These are phyloP conservation scores for Amiota mariae DNA, from an alignment of 2,888 invertebrate species.

Conservation along the genomic window DNA sequence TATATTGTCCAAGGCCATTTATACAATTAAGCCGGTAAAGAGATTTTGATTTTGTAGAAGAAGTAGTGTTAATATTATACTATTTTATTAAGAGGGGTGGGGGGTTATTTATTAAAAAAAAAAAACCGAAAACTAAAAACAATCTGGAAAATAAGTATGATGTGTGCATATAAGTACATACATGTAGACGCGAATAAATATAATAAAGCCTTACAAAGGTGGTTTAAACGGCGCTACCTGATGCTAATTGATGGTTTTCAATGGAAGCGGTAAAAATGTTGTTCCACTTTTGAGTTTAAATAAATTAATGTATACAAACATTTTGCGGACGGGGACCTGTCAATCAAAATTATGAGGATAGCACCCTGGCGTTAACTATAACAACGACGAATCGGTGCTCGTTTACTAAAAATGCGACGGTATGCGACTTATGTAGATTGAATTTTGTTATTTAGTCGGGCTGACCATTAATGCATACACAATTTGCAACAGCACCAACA, in stretches of 20 bases:
- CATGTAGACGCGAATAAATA: no score
- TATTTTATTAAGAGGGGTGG: no score
- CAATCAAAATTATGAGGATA: slow-evolving; percentile 65
- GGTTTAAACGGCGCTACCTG: no score
- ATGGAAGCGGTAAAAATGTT: slow-evolving; percentile 63
- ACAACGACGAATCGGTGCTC: neutral
- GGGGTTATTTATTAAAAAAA: neutral
- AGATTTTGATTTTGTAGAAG: no score
- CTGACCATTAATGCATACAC: neutral
- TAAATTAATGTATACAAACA: slow-evolving; percentile 27
- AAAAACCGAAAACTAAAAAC: neutral
- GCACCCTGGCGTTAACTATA: neutral
- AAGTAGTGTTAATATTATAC: no score
- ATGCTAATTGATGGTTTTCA: neutral
- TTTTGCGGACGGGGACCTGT: slow-evolving; percentile 45
- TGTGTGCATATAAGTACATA: neutral
- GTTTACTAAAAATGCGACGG: no score
- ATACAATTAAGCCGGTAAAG: no score
- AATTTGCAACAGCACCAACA: slow-evolving; percentile 20
- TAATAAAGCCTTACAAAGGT: neutral
- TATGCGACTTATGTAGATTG: no score
- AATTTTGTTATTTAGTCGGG: no score
- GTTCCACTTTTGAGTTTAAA: slow-evolving; percentile 30
- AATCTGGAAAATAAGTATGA: no score
- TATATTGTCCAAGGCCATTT: no score